Evolutionary conservation across 2,113 vertebrate genomes (phyloP).

Genomic region (Clarias batrachus): DNA sequence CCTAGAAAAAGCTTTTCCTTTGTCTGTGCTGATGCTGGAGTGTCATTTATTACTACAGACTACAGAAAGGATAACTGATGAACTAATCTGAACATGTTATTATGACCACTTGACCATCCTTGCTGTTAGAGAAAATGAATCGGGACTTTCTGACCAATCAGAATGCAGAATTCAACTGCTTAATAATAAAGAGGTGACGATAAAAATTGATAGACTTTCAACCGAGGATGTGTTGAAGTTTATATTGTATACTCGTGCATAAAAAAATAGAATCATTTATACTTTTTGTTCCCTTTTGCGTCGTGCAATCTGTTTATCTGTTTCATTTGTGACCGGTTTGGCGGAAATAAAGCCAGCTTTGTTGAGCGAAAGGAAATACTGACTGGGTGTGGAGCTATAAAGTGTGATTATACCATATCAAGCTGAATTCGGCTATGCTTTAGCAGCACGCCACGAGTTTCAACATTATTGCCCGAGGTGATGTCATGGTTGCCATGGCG

Average conservation of each 20-base stretch:
- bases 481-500: conserved; percentile 44
- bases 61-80: background rate
- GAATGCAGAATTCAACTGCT: background rate
- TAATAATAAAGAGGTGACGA: background rate
- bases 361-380: background rate
- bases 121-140: background rate
- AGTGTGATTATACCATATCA: background rate
- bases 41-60: background rate
- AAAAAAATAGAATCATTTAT: background rate
- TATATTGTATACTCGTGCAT: background rate
- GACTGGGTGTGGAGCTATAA: conserved; percentile 9
- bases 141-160: background rate
- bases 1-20: background rate
- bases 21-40: background rate
- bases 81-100: background rate
- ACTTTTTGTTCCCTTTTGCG: background rate
- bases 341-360: background rate
- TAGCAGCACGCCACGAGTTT: background rate
- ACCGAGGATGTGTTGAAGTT: background rate
- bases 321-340: background rate
- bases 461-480: conserved; percentile 16
- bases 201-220: background rate
- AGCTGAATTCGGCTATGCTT: background rate
- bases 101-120: too few species aligned
- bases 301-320: background rate